Percentiles rank a stretch among this genome's conserved stretches.
These are phyloP conservation scores for Philypnodon macrostomus DNA, from an alignment of 2,797 vertebrate genomes.

Conservation along the genomic window DNA sequence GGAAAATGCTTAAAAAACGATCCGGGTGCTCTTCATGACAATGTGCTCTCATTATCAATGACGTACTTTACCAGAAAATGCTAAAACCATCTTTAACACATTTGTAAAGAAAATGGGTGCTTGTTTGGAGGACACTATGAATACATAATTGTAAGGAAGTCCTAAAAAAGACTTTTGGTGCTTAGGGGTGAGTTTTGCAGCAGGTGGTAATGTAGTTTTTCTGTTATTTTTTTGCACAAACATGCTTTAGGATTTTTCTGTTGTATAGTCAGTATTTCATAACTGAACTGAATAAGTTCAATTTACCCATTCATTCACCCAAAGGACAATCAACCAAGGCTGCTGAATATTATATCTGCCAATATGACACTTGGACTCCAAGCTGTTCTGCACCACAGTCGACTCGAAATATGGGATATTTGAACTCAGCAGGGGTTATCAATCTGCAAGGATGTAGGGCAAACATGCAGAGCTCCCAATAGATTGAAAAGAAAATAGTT, in stretches of 20 bases:
- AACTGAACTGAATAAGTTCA: too few relatives aligned
- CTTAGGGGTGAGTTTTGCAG: background rate
- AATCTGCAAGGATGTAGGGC: conserved; percentile 29
- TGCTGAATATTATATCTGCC: background rate
- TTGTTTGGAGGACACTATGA: background rate
- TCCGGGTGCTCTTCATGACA: conserved; percentile 1
- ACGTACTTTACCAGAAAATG: conserved; percentile 3
- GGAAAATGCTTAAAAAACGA: conserved; percentile 1
- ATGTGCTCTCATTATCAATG: background rate
- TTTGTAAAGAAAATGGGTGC: background rate
- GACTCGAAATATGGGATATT: conserved; percentile 2
- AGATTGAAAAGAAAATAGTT: background rate
- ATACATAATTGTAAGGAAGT: too few relatives aligned
- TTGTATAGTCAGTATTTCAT: too few relatives aligned
- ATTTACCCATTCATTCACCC: too few relatives aligned
- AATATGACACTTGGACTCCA: background rate
- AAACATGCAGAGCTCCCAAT: conserved; percentile 28
- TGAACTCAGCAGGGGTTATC: conserved; percentile 10
- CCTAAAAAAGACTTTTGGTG: background rate
- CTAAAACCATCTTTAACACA: background rate
- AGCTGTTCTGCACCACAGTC: conserved; percentile 19
- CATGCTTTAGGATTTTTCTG: too few relatives aligned
- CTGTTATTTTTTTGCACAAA: too few relatives aligned
- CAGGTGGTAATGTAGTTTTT: too few relatives aligned
- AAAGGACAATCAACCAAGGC: background rate